These are phyloP conservation scores for Acanthurus tractus DNA, from an alignment of 2,797 vertebrate species.

Conservation along the genomic window DNA sequence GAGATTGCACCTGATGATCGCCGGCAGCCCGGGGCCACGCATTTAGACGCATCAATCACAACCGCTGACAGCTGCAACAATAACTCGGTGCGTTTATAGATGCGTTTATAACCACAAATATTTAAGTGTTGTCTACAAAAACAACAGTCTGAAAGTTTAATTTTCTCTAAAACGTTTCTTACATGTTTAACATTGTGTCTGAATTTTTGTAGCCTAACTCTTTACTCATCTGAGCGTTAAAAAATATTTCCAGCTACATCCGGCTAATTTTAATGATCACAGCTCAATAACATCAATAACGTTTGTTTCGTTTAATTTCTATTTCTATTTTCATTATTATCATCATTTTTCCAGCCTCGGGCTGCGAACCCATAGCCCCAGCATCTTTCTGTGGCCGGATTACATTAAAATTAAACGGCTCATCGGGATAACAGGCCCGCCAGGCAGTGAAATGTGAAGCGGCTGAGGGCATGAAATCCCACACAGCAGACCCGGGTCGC, in stretches of 20 bases:
- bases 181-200: too few relatives aligned
- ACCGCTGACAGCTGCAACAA: slow-evolving; percentile 79
- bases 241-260: neutral
- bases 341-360: slow-evolving; percentile 18
- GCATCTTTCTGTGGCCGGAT: slow-evolving; percentile 77
- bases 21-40: slow-evolving; percentile 75
- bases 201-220: neutral
- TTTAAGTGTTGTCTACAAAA: slow-evolving; percentile 21
- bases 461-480: slow-evolving; percentile 66
- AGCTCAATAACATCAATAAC: neutral
- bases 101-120: slow-evolving; percentile 31
- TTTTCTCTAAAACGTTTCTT: too few relatives aligned
- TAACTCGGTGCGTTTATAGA: slow-evolving; percentile 61
- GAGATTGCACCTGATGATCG: slow-evolving; percentile 89
- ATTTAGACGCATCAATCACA: slow-evolving; percentile 88
- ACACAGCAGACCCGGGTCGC: slow-evolving; percentile 61
- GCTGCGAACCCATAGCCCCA: slow-evolving; percentile 19
- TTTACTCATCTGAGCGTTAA: neutral
- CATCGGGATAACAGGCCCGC: slow-evolving; percentile 76
- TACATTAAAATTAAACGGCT: slow-evolving; percentile 78
- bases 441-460: slow-evolving; percentile 71
- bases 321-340: neutral
- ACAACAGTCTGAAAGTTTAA: neutral
- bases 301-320: slow-evolving; percentile 3
- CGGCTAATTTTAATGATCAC: neutral